Base-by-base conservation (phyloP, 2,113 vertebrate species). In the Larimichthys crocea region DNA sequence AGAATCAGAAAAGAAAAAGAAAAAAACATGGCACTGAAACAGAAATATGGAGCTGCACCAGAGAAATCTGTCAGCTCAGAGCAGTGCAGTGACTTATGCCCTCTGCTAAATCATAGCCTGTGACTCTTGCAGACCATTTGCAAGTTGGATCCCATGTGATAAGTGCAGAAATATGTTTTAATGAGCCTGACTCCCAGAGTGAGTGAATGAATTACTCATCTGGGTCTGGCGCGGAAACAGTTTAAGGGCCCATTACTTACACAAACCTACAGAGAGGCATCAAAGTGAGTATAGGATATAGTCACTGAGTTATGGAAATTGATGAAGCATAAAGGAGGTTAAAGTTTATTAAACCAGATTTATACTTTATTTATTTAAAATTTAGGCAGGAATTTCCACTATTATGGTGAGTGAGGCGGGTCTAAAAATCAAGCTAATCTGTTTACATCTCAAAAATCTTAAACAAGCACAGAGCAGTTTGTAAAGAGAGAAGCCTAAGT, bases 111-210 rank as follows among this genome's bases (percentile, higher is more conserved):
- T 90, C 78, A 81, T 22, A 56, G 52, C 46, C 50, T 63, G 75
- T 57, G 64, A 80, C 59, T 64, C 49, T 50, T 76, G 31, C 42
- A 76, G 69, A 86, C 66, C 83, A 87, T 83, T 68, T 87, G 73
- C 52, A 49, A 80, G 50, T 84, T 70, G 20, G 53, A 70, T 90
- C 71, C 80, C 72, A 72, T 84, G 81, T 82, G 76, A 75, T 55
- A 52, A 85, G 64, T 79, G 80, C 44, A 50, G 76, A 86, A 88
- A 83, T 81, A 67, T 84, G 71, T 83, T 86, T 86, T 86, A 91
- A 90, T 90, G 75, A 87, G 75, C 63, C 46, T 10, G 16, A 50
- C 46, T 86, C 77, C 71, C 49, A 67, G 53, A 64, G 70, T 70
- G 57, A 83, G 64, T 73, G 72, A 84, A 81, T 81, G 66, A 65